Conservation (phyloP, 2,888 invertebrate genomes). For the Stegophylla sp. region DNA sequence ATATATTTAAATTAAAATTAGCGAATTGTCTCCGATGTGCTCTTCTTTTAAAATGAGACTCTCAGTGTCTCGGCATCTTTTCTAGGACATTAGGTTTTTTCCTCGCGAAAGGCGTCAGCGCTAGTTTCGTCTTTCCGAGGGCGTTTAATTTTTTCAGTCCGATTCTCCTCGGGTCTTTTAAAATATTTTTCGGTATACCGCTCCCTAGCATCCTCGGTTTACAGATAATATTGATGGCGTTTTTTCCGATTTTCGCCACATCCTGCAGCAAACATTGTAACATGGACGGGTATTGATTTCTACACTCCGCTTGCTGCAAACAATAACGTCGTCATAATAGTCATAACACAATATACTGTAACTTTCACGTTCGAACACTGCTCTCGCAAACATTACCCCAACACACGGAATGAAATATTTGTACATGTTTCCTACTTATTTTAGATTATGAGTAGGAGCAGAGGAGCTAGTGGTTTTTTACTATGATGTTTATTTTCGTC, state of each 20-base stretch:
- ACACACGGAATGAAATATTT: too few relatives aligned
- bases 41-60: too few relatives aligned
- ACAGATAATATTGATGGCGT: not conserved
- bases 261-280: not conserved
- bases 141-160: not conserved
- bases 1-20: too few relatives aligned
- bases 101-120: not conserved
- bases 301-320: constrained; percentile 34
- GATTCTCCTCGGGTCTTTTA: not conserved
- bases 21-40: too few relatives aligned
- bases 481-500: too few relatives aligned
- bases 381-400: too few relatives aligned
- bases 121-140: not conserved
- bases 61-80: not conserved
- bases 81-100: not conserved
- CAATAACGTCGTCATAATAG: constrained; percentile 7
- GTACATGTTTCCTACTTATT: too few relatives aligned
- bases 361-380: not conserved
- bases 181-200: not conserved
- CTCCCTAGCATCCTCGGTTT: not conserved
- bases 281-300: not conserved
- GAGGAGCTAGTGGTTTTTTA: too few relatives aligned
- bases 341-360: not conserved
- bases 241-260: not conserved
- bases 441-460: too few relatives aligned